Evolutionary conservation across 2,113 vertebrate species (phyloP).

Genomic region (Gorsachius goisagi): DNA sequence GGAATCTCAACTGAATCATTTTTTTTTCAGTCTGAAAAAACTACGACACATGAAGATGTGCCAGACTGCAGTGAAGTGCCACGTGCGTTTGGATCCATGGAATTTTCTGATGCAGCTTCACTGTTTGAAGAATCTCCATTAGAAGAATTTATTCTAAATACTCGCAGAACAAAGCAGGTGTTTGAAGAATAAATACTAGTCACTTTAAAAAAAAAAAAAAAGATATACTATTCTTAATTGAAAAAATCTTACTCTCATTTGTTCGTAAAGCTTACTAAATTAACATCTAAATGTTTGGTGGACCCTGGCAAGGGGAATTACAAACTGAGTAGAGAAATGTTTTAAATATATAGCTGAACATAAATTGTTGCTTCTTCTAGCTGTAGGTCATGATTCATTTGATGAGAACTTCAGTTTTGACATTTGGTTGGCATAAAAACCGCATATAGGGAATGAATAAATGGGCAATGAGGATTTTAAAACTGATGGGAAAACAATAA

Average conservation of each 20-base stretch:
- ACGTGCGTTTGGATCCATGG: conserved; percentile 63
- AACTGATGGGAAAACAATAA: not conserved
- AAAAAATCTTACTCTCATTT: not conserved
- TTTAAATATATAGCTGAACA: not conserved
- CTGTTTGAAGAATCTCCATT: conserved; percentile 51
- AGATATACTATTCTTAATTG: not conserved
- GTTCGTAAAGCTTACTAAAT: not conserved
- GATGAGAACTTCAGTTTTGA: not conserved
- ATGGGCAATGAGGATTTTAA: not conserved
- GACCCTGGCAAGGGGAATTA: not conserved
- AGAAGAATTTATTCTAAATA: not conserved
- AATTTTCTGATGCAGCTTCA: conserved; percentile 47
- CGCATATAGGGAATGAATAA: not conserved
- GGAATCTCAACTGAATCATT: not conserved
- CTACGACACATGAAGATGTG: conserved; percentile 61
- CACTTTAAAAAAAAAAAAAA: not conserved
- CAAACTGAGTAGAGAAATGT: not conserved
- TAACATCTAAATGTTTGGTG: not conserved
- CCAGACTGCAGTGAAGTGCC: conserved; percentile 12
- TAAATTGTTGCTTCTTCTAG: not conserved
- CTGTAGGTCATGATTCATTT: not conserved
- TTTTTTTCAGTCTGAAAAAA: conserved; percentile 65
- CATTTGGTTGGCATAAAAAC: not conserved
- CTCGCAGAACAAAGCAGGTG: conserved; percentile 31
- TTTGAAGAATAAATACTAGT: not conserved